phyloP scores from a whole-genome alignment of 2,113 vertebrate genomes.

The Pholis gunnellus region DNA sequence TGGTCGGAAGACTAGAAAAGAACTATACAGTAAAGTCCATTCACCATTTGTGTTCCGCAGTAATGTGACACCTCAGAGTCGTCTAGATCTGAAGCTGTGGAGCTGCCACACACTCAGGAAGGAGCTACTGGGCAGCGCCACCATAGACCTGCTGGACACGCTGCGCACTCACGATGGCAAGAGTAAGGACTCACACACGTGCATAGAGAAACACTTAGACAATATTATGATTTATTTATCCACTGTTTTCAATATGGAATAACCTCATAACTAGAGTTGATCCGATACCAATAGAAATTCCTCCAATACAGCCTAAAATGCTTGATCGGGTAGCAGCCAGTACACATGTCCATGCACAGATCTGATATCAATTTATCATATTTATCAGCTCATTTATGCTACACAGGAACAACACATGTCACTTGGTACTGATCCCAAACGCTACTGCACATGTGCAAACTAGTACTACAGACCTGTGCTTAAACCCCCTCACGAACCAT shows the following conservation, averaged over 20 bases:
- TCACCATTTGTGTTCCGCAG: slow-evolving; percentile 70
- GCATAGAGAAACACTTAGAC: too few relatives aligned
- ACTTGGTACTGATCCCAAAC: too few relatives aligned
- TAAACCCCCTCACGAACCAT: too few relatives aligned
- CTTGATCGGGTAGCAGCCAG: too few relatives aligned
- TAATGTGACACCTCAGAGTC: slow-evolving; percentile 94
- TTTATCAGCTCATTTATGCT: not conserved
- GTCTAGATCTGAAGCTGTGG: slow-evolving; percentile 95
- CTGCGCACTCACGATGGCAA: slow-evolving; percentile 90
- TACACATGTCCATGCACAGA: too few relatives aligned
- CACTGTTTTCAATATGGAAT: not conserved
- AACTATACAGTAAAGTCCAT: too few relatives aligned
- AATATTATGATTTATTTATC: not conserved
- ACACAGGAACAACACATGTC: not conserved
- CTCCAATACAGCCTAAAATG: not conserved
- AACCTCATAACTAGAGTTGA: not conserved
- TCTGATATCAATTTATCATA: too few relatives aligned
- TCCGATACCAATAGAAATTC: not conserved
- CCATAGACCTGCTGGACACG: slow-evolving; percentile 88
- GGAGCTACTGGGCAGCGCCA: slow-evolving; percentile 92
- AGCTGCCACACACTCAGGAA: slow-evolving; percentile 95
- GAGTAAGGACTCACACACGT: slow-evolving; percentile 77
- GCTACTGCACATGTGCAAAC: too few relatives aligned
- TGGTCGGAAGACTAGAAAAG: too few relatives aligned
- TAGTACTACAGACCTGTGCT: too few relatives aligned